Evolutionary conservation across 2,888 invertebrate species (phyloP), one percentile per base, ranked within the genome.

Genomic region (Drosophila kambysellisi): DNA sequence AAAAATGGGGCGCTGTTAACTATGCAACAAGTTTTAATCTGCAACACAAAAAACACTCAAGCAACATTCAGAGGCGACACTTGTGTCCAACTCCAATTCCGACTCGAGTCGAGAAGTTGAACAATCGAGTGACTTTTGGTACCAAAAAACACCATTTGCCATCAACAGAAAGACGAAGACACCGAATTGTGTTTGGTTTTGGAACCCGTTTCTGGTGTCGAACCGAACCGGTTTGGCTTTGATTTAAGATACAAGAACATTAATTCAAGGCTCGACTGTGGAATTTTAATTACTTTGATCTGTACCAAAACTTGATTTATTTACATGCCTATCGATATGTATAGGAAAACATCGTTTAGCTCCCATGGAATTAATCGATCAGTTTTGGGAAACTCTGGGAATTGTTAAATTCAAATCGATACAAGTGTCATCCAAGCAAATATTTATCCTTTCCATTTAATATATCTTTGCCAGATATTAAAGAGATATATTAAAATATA

Each of bases 11-110:
- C 43, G 52, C 68, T 51, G 58, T 62, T 56, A 82, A 80, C 57
- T 78, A 69, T 69, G 78, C 78, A 78, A 78, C 77, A 70, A 79
- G 77, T 74, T 57, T 50, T 54, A 25, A n/a, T 35, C 32, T 46
- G 20, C 52, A 25, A 25, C 52, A 25, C n/a, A 33, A 39, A 33
- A 25, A 43, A 12, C 56, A 39, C 51, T 20, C 30, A 32, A 17
- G 2, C 25, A 29, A 20, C 30, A 46, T 20, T 32, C 30, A 7
- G 30, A 11, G 2, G 51, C 30, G 30, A 52, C 51, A n/a, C 51
- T 51, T 32, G 17, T 17, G 17, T 17, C 29, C 50, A 29, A 50
- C 50, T 29, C 17, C 17, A 50, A 29, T 17, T 46, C 20, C 15
- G 1, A 9, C 41, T 41, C 9, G 20, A 20, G 4, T 15, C 7